Evolutionary conservation across 2,888 invertebrate species (phyloP).

Genomic region (Coelopa pilipes): DNA sequence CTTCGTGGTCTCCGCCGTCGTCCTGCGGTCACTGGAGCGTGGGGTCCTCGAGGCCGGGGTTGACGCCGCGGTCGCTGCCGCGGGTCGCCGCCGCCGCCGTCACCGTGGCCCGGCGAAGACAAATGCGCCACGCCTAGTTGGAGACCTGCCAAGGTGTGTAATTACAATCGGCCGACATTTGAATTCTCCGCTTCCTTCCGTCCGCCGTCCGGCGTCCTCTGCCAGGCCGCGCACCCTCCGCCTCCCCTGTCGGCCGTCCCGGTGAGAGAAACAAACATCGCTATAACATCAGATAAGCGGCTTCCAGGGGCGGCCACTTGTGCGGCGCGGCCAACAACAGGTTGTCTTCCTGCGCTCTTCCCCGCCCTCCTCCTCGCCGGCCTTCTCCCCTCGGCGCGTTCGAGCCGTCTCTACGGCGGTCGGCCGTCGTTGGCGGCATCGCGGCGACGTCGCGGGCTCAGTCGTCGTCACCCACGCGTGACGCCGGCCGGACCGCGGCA

Average conservation of each 20-base stretch:
- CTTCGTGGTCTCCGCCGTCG: too few relatives aligned
- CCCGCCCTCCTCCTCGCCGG: not conserved
- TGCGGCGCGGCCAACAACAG: slow-evolving; percentile 18
- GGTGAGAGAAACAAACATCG: not conserved
- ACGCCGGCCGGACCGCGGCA: too few relatives aligned
- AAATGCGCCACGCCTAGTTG: slow-evolving; percentile 38
- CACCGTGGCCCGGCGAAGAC: slow-evolving; percentile 7
- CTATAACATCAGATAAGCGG: slow-evolving; percentile 33
- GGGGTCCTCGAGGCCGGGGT: too few relatives aligned
- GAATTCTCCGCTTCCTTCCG: slow-evolving; percentile 30
- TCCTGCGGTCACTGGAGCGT: too few relatives aligned
- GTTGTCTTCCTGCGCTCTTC: slow-evolving; percentile 5
- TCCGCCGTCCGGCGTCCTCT: too few relatives aligned
- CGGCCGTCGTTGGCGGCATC: not conserved
- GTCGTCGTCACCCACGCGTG: too few relatives aligned
- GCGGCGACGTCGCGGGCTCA: not conserved
- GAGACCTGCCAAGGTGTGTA: slow-evolving; percentile 41
- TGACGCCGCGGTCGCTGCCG: too few relatives aligned
- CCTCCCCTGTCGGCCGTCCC: not conserved
- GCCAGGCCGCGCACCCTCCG: too few relatives aligned
- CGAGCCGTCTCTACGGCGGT: not conserved
- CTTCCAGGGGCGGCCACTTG: not conserved
- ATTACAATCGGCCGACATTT: slow-evolving; percentile 43
- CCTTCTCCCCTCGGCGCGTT: not conserved
- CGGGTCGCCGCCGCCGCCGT: too few relatives aligned